Evolutionary conservation across 2,888 invertebrate genomes (phyloP).

Genomic region (Ametastegia equiseti): DNA sequence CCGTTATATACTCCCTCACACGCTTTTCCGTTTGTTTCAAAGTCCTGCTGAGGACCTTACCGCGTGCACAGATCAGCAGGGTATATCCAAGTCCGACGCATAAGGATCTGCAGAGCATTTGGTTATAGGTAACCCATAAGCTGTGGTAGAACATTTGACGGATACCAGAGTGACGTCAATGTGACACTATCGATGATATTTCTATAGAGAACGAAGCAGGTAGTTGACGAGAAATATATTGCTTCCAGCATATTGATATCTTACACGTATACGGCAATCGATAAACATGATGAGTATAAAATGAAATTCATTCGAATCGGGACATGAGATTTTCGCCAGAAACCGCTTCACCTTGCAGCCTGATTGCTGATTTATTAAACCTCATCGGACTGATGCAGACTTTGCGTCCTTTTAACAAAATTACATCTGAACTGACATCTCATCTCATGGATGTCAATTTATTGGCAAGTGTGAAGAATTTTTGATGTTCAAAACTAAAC

Average conservation of each 20-base stretch:
- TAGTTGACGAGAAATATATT: background rate
- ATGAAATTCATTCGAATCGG: background rate
- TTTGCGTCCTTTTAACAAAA: no score
- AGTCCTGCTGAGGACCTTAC: slow-evolving; percentile 25
- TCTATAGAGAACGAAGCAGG: background rate
- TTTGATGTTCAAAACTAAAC: no score
- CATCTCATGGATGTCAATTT: background rate
- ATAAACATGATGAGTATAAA: no score
- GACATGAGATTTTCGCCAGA: background rate
- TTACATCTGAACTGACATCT: background rate
- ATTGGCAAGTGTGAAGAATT: no score
- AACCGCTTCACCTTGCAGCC: background rate
- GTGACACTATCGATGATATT: slow-evolving; percentile 7
- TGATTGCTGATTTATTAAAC: background rate
- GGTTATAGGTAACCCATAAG: background rate
- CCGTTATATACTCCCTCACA: background rate
- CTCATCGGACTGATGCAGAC: background rate
- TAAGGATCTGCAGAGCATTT: slow-evolving; percentile 1
- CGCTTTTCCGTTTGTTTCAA: slow-evolving; percentile 11
- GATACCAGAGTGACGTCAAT: slow-evolving; percentile 2
- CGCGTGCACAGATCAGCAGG: slow-evolving; percentile 25
- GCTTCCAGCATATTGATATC: background rate
- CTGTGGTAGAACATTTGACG: background rate
- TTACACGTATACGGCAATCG: background rate
- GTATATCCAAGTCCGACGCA: slow-evolving; percentile 18